phyloP scores from a whole-genome alignment of 2,888 invertebrate species.

The Heliconius ethilla region DNA sequence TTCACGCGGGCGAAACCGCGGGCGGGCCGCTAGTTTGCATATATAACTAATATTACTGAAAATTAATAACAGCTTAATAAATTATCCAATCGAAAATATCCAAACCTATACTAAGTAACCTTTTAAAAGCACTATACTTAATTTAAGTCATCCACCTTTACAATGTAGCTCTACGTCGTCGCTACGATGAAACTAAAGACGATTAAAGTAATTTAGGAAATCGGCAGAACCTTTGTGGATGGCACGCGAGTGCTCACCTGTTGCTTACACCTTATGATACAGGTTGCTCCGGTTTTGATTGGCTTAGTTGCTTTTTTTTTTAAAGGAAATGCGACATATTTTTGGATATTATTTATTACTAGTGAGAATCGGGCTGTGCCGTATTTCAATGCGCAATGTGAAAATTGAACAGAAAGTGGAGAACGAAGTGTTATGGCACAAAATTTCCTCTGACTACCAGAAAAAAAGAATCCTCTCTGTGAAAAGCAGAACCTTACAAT shows the following conservation, averaged over 20 bases:
- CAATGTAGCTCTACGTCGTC: background rate
- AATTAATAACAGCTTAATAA: background rate
- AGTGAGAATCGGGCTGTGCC: background rate
- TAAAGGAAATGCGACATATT: background rate
- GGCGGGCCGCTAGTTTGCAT: too few species aligned
- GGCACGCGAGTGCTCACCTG: slow-evolving; percentile 49
- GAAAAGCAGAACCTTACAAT: too few species aligned
- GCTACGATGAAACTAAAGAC: slow-evolving; percentile 30
- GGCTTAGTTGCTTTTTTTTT: background rate
- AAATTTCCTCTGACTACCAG: fast-evolving
- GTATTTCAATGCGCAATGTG: background rate
- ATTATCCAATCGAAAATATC: background rate
- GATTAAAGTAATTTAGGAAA: slow-evolving; percentile 45
- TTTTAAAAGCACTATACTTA: slow-evolving; percentile 24
- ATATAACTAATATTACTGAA: background rate
- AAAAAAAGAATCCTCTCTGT: background rate
- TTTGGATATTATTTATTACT: background rate
- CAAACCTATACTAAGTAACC: background rate
- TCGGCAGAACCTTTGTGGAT: slow-evolving; percentile 43
- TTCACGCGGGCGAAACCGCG: too few species aligned
- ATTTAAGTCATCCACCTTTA: slow-evolving; percentile 26
- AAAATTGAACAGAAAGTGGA: background rate
- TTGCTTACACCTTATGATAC: slow-evolving; percentile 40
- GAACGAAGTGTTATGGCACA: background rate
- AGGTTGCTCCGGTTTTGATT: slow-evolving; percentile 38